Evolutionary conservation across 2,797 vertebrate genomes (phyloP), one percentile per base, ranked within the genome.

Genomic region (Paramormyrops hopkinsi): DNA sequence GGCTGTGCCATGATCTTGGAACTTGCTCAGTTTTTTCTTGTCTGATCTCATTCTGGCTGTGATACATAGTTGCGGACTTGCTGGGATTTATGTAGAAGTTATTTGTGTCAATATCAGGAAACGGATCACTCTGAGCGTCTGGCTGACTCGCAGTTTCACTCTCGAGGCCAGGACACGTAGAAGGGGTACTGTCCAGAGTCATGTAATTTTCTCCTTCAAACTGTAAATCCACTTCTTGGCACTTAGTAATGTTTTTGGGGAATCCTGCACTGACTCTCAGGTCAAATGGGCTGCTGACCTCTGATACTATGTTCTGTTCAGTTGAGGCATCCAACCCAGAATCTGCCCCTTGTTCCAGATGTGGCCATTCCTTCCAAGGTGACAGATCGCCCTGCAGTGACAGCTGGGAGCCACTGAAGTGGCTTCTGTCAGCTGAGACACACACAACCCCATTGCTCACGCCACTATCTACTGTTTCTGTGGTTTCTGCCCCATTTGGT

Each of bases 1-100:
- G 95, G 91, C 99, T 99, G 83, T 99, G 99, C 99, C 99, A 99
- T 0, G 99, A 98, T 92, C 98, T 99, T 2, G 98, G 97, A 46
- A 98, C 97, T 88, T 97, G 97, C 88, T 98, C 98, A 0, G 97
- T 96, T 73, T 98, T 97, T 0, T 98, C 97, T 0, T 96, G 96
- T 86, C 97, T 96, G 86, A 99, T 96, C 88, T 99, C 98, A 93
- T 97, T 99, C 93, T 99, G 98, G 94, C 99, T 99, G 89, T 95
- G 96, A 88, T 98, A 99, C 96, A 98, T 97, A 90, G 95, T 93
- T 83, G 98, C 92, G 88, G 97, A 92, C 88, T 97, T 97, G 92
- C 92, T 97, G 92, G 97, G 97, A 91, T 94, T 94, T 92, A 97
- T 97, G 9, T 97, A 97, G 54, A 97, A 93, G 86, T 97, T 97